A percentile compares a stretch with the other conserved stretches of the same genome.
These are phyloP conservation scores for Phengaris arion DNA, from an alignment of 2,888 invertebrate genomes.

Conservation along the genomic window DNA sequence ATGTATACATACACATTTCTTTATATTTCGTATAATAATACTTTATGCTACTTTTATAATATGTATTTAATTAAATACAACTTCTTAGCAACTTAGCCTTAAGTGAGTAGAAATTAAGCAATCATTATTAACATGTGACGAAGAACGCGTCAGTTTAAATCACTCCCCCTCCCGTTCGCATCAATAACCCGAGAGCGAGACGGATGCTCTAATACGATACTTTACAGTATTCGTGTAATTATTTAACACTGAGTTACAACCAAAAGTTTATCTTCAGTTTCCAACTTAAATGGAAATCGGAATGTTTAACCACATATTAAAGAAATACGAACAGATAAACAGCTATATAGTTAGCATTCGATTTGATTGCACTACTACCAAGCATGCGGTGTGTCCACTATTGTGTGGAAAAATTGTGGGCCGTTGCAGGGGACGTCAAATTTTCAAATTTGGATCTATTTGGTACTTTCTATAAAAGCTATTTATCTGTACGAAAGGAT, in stretches of 20 bases:
- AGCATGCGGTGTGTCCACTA: too few species aligned
- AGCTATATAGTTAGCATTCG: too few species aligned
- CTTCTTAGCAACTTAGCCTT: slow-evolving; percentile 49
- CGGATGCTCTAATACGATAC: slow-evolving; percentile 30
- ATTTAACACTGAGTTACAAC: slow-evolving; percentile 31
- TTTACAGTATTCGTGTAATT: slow-evolving; percentile 30
- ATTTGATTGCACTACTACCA: too few species aligned
- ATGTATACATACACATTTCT: too few species aligned
- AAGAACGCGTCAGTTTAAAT: slow-evolving; percentile 52
- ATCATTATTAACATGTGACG: slow-evolving; percentile 73
- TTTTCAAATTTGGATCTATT: too few species aligned
- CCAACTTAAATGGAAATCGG: background rate
- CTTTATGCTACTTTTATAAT: background rate
- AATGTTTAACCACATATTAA: too few species aligned
- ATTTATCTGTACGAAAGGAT: too few species aligned
- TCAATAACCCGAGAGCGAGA: slow-evolving; percentile 33
- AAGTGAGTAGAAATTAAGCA: slow-evolving; percentile 57
- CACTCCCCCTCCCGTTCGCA: slow-evolving; percentile 40
- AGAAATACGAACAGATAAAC: too few species aligned
- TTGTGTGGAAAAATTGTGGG: too few species aligned
- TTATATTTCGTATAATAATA: background rate
- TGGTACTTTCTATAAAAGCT: too few species aligned
- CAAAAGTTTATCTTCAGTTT: slow-evolving; percentile 8
- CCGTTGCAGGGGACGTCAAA: too few species aligned
- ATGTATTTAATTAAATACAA: background rate